A percentile compares a stretch with the other conserved stretches of the same genome.
Conservation (phyloP, 2,113 vertebrate species). For the Nothobranchius furzeri region DNA sequence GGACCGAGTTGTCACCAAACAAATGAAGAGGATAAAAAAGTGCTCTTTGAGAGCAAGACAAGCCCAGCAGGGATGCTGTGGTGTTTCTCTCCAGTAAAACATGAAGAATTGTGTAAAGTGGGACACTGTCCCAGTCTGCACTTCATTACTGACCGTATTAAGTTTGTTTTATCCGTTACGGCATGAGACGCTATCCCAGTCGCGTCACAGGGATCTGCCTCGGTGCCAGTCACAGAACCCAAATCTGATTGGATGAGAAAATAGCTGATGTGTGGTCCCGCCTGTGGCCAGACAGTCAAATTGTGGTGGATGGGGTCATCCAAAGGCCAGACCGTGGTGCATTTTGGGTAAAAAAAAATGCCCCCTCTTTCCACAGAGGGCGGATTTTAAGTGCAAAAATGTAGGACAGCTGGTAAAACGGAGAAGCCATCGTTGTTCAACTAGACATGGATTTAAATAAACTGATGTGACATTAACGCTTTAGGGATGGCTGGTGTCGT, state of each 20-base stretch:
- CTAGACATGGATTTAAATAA: conserved; percentile 60
- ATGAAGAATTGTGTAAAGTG: conserved; percentile 36
- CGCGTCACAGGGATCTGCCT: not conserved
- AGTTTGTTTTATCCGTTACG: not conserved
- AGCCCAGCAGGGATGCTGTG: conserved; percentile 31
- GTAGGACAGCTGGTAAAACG: conserved; percentile 61
- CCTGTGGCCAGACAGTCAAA: conserved; percentile 47
- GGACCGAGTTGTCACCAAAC: conserved; percentile 46
- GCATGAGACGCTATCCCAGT: conserved; percentile 10
- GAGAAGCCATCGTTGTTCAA: conserved; percentile 49
- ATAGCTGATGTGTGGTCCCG: conserved; percentile 38
- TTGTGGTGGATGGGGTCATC: conserved; percentile 64
- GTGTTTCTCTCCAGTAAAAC: conserved; percentile 13
- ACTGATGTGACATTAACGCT: conserved; percentile 51
- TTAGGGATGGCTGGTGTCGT: conserved; percentile 35
- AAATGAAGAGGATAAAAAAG: conserved; percentile 36
- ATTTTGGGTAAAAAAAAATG: conserved; percentile 66
- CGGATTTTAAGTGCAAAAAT: conserved; percentile 36
- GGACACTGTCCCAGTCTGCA: conserved; percentile 28
- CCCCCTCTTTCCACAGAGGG: conserved; percentile 38
- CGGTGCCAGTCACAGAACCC: conserved; percentile 1
- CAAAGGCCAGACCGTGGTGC: conserved; percentile 67
- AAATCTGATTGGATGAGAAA: conserved; percentile 63
- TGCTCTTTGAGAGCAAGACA: conserved; percentile 11
- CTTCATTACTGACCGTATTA: conserved; percentile 5